Evolutionary conservation across 2,797 vertebrate species (phyloP), one percentile per base, ranked within the genome.

Genomic region (Eptatretus atami): DNA sequence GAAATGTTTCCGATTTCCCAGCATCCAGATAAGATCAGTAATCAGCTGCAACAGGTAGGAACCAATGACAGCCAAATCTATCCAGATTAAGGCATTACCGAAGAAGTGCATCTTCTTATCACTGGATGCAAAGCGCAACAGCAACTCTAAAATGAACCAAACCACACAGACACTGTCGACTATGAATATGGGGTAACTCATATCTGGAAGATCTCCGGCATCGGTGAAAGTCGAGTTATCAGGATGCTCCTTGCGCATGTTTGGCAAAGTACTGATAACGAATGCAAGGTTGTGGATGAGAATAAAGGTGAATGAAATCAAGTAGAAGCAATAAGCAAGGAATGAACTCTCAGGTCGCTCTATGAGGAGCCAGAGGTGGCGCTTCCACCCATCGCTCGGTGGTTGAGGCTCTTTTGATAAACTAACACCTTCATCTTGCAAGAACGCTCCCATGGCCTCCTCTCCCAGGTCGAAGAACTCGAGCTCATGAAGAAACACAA

Each of bases 221-320:
- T n/a, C 31, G 31, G 31, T 44, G 31, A 44, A 44, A 5, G 11
- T 12, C 12, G 10, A n/a, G 14, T 67, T 2, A 44, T 75, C 70
- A 53, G 82, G 81, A 60, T 66, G 66, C 63, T 90, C 84, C 2
- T 87, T 85, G 53, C 84, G 81, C 71, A 99, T 93, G 72, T 88
- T 86, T 0, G 90, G 92, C 53, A 99, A 76, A 1, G 92, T 99
- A 73, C 96, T 88, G 53, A 99, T 74, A 74, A 88, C 96, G 74
- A 99, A 99, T 71, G 88, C 92, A 67, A 88, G 79, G 70, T 96
- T 96, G 66, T 90, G 96, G 70, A 96, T 84, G 68, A 94, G 78
- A 1, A 99, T 90, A 64, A 96, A 86, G 63, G 90, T 69, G 65
- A 99, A 84, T 0, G 92, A 99, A 66, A 99, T 86, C 66, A 90